phyloP scores from a whole-genome alignment of 2,113 vertebrate species.

The Sturnira hondurensis region DNA sequence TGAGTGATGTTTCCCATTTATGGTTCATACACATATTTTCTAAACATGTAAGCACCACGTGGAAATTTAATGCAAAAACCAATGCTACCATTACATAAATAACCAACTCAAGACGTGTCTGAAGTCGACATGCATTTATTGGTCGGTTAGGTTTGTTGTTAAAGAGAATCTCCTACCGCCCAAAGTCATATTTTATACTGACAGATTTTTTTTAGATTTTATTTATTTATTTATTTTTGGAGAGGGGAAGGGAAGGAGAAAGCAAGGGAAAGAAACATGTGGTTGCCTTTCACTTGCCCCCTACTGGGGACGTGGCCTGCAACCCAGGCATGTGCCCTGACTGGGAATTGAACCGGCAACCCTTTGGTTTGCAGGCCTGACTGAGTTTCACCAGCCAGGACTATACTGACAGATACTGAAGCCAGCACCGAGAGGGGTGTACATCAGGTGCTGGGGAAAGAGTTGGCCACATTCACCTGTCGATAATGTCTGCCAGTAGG shows the following conservation, averaged over 20 bases:
- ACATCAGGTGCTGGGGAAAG: neutral
- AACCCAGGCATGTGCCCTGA: too few species aligned
- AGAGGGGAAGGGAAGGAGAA: too few species aligned
- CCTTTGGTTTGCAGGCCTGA: too few species aligned
- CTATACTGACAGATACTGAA: neutral
- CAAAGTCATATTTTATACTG: too few species aligned
- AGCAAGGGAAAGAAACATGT: too few species aligned
- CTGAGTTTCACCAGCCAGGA: too few species aligned
- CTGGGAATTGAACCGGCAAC: too few species aligned
- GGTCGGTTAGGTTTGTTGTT: neutral
- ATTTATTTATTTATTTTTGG: too few species aligned
- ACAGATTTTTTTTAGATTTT: too few species aligned
- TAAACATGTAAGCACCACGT: neutral
- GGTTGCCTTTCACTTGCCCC: too few species aligned
- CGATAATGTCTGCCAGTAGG: neutral
- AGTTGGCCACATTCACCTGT: neutral
- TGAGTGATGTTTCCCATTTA: neutral
- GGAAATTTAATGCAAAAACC: neutral
- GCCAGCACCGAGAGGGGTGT: neutral
- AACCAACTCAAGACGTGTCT: neutral
- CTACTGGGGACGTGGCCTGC: too few species aligned
- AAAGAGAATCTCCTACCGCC: neutral
- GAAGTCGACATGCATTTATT: neutral
- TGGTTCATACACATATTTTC: neutral
- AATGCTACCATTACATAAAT: constrained; percentile 18